Base-by-base conservation (phyloP, 2,888 invertebrate species). In the Orchesellides sinensis region DNA sequence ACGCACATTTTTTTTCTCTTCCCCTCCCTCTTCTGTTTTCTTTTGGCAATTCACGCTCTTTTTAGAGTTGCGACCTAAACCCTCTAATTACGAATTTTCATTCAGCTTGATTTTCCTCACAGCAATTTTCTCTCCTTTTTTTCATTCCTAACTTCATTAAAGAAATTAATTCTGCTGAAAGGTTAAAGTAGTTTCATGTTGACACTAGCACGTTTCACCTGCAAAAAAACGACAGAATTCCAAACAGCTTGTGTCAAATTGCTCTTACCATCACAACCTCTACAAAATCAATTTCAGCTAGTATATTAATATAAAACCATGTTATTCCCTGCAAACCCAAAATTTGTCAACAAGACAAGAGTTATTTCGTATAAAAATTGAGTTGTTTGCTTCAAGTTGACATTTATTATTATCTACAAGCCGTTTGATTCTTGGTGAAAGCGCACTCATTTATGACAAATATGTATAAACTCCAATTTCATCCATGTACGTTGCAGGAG, bases 111-210 rank as follows among this genome's bases (percentile, higher is more conserved):
- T 73, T 73, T 68, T 63, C 17, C 54, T 61, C 54, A 40, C 59
- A 47, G 12, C 47, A 56, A 56, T 52, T 65, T 63, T 63, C 47
- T 12, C 17, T 32, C 35, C 21, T 49, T 73, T 25, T 19, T 23
- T 25, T 54, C 27, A 19, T 54, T 63, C 19, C n/a, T 69, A 82
- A 75, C 69, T 82, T 82, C 81, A 66, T 82, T 82, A 82, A 74
- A 59, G 81, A 69, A 68, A 52, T 69, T 54, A 73, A 82, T 63
- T 74, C 63, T 54, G 75, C n/a, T n/a, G n/a, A n/a, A n/a, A n/a
- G n/a, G n/a, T n/a, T n/a, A n/a, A n/a, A n/a, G n/a, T n/a, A n/a
- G n/a, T n/a, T n/a, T n/a, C n/a, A n/a, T n/a, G n/a, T n/a, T n/a
- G n/a, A n/a, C n/a, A n/a, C n/a, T n/a, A n/a, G n/a, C n/a, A n/a